Evolutionary conservation across 2,113 vertebrate species (phyloP), one percentile per base, ranked within the genome.

Genomic region (Gallinago jamesoni): DNA sequence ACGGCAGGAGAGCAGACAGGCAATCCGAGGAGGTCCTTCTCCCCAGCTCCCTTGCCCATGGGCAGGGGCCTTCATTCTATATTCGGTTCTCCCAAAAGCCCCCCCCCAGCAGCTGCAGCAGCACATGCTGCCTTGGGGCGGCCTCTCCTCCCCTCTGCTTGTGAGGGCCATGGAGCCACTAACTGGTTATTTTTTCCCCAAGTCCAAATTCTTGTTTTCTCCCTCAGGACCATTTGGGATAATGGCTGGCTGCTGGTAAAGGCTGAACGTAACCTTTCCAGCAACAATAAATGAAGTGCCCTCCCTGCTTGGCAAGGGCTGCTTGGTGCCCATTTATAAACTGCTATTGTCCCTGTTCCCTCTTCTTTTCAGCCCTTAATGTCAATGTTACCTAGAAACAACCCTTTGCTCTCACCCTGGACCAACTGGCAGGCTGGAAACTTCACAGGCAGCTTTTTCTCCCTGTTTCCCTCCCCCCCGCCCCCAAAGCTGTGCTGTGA

Each of bases 341-440:
- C 64, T 20, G 66, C 68, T 41, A 1, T 96, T 97, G 77, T 94
- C 48, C 43, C 85, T 39, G 74, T 91, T 95, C 91, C 57, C 63
- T 75, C 55, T 74, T 68, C 74, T 90, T 91, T 84, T 87, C 89
- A 81, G 31, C 64, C 68, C 31, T 67, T 55, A 78, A 94, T 89
- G 91, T 33, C 93, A 67, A 6, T 60, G 93, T 94, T 92, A 87
- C 92, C 90, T 96, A 96, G 96, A 89, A 94, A 96, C 88, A 92
- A 63, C 76, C 64, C 19, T 87, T 62, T 18, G 7, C 62, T 84
- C 64, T 69, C 30, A 16, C 24, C n/a, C 14, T 1, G 66, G 10
- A 21, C 22, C 10, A 27, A 24, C 57, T 23, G 22, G 15, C 56
- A 66, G 43, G 67, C 89, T 95, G 93, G 85, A 68, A 97, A 77